Conservation (phyloP, 2,113 vertebrate genomes). For the Symphodus melops region DNA sequence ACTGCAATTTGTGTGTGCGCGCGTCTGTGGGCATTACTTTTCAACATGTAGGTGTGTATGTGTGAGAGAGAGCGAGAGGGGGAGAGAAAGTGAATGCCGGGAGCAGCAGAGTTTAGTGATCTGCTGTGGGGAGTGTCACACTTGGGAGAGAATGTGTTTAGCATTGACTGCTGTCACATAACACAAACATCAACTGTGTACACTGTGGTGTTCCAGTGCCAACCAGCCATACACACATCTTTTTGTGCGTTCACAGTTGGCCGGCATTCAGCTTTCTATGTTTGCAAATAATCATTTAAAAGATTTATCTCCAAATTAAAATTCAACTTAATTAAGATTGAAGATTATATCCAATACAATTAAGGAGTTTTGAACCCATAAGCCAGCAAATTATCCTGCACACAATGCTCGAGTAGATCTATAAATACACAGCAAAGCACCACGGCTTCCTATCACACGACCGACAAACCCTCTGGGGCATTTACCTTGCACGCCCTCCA, state of each 20-base stretch:
- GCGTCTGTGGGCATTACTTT: constrained; percentile 25
- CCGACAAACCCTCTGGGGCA: constrained; percentile 29
- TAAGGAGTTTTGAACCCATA: constrained; percentile 19
- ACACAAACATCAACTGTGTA: constrained; percentile 12
- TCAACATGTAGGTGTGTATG: constrained; percentile 18
- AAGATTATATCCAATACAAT: constrained; percentile 37
- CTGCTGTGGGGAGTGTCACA: constrained; percentile 2
- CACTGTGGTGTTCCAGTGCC: not conserved
- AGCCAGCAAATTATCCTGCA: constrained; percentile 5
- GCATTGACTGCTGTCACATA: constrained; percentile 27
- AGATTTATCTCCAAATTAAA: constrained; percentile 40
- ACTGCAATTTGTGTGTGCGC: constrained; percentile 41
- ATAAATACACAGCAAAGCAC: constrained; percentile 29
- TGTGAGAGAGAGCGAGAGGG: not conserved
- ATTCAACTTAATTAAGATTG: constrained; percentile 38
- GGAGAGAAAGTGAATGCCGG: constrained; percentile 6
- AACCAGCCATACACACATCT: not conserved
- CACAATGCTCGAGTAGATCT: constrained; percentile 15
- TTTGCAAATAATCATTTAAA: constrained; percentile 8
- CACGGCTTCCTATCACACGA: constrained; percentile 14
- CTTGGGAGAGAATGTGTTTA: constrained; percentile 14
- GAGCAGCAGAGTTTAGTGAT: constrained; percentile 30
- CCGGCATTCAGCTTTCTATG: not conserved
- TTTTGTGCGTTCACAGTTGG: not conserved
- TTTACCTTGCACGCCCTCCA: constrained; percentile 44